Percentiles rank a stretch among this genome's conserved stretches.
Evolutionary conservation across 2,888 invertebrate genomes (phyloP).

Genomic region (Galerucella pusilla): DNA sequence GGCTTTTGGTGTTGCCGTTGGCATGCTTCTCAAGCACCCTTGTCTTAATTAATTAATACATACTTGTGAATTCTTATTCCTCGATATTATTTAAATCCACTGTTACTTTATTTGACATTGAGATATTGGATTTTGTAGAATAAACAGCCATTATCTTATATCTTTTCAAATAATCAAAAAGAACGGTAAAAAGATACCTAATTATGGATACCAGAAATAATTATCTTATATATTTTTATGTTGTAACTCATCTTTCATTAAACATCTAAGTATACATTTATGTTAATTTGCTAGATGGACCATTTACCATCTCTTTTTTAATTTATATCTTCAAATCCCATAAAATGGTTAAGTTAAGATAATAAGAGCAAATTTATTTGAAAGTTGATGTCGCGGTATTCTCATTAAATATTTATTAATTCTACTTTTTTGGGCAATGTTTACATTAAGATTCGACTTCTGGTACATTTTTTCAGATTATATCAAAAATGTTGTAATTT

Average conservation of each 20-base stretch:
- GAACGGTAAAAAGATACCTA: background rate
- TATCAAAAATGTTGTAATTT: background rate
- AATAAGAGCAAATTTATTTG: constrained; percentile 23
- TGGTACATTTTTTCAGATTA: constrained; percentile 4
- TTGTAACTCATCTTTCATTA: constrained; percentile 4
- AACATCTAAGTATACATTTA: background rate
- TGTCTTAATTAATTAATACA: too few species aligned
- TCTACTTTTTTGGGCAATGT: constrained; percentile 8
- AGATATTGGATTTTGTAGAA: background rate
- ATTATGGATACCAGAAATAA: background rate
- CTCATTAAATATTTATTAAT: constrained; percentile 24
- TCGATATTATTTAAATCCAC: too few species aligned
- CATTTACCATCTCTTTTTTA: background rate
- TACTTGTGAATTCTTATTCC: too few species aligned
- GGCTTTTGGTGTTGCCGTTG: too few species aligned
- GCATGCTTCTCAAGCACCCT: too few species aligned
- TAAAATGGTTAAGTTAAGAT: constrained; percentile 9
- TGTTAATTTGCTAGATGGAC: constrained; percentile 6
- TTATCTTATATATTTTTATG: background rate
- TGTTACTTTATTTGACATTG: background rate
- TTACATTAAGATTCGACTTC: constrained; percentile 9
- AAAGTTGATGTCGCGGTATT: constrained; percentile 6
- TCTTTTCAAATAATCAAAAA: background rate
- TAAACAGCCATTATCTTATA: background rate
- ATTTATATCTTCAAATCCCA: constrained; percentile 14